Conservation (phyloP, 2,888 invertebrate genomes). For the Scaptomyza reducta region DNA sequence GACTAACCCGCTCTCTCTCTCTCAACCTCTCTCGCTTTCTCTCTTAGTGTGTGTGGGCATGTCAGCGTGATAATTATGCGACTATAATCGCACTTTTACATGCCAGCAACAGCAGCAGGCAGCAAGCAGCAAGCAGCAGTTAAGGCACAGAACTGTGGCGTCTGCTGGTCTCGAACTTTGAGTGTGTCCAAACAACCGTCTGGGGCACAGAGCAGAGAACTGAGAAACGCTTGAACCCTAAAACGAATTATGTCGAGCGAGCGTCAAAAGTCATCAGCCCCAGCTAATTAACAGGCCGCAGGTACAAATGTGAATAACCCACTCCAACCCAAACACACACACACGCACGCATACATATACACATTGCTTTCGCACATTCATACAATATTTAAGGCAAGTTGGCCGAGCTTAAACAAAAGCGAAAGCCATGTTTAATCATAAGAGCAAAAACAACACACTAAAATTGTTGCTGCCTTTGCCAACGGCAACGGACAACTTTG, state of each 20-base stretch:
- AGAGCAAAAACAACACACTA: constrained; percentile 76
- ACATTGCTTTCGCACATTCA: constrained; percentile 45
- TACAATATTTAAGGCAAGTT: constrained; percentile 72
- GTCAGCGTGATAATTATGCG: constrained; percentile 81
- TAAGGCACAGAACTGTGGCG: constrained; percentile 5
- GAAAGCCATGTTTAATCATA: constrained; percentile 79
- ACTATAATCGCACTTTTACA: constrained; percentile 80
- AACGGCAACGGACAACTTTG: constrained; percentile 51
- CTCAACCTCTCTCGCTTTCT: constrained; percentile 12
- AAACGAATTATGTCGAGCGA: constrained; percentile 73
- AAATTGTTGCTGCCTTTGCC: constrained; percentile 65
- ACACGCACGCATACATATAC: background rate
- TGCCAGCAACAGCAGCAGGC: constrained; percentile 54
- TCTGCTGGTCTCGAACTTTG: constrained; percentile 16
- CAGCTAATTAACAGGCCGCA: constrained; percentile 77
- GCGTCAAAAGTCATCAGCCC: constrained; percentile 74
- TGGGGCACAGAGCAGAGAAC: constrained; percentile 15
- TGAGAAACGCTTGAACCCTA: constrained; percentile 68
- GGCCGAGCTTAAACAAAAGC: constrained; percentile 74
- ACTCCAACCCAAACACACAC: background rate
- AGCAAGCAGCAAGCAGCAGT: background rate
- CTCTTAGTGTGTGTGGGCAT: constrained; percentile 57
- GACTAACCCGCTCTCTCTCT: constrained; percentile 15
- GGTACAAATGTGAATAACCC: constrained; percentile 58
- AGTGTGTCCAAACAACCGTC: constrained; percentile 43